A percentile compares a stretch with the other conserved stretches of the same genome.
Conservation (phyloP, 2,113 vertebrate species). For the Clinocottus analis region DNA sequence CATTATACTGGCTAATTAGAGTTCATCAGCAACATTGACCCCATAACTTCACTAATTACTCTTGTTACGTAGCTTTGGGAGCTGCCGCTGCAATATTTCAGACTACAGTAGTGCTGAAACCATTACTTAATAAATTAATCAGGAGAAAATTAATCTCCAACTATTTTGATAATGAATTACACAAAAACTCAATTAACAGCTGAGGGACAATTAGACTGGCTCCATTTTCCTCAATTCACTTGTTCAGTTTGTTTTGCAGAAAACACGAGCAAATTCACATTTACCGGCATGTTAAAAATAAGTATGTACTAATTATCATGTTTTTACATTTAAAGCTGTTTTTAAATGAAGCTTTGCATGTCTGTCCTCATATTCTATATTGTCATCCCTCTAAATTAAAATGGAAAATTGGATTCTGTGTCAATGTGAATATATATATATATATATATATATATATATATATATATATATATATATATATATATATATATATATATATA, state of each 20-base stretch:
- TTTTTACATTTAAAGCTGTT: background rate
- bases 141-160: background rate
- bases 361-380: background rate
- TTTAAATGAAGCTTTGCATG: background rate
- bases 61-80: background rate
- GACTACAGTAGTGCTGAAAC: background rate
- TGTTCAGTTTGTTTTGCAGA: background rate
- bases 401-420: too few species aligned
- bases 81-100: background rate
- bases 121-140: background rate
- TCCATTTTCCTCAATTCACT: background rate
- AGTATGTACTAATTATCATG: background rate
- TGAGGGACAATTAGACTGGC: background rate
- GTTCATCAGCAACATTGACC: background rate
- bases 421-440: too few species aligned
- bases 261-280: background rate
- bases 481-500: too few species aligned
- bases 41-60: background rate
- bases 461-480: too few species aligned
- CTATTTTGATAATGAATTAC: background rate
- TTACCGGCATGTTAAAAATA: background rate
- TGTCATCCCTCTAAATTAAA: too few species aligned
- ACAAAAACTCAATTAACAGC: background rate
- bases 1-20: background rate
- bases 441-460: too few species aligned